These are phyloP conservation scores for Bradysia coprophila DNA, from an alignment of 1,140 invertebrate genomes.

Conservation along the genomic window DNA sequence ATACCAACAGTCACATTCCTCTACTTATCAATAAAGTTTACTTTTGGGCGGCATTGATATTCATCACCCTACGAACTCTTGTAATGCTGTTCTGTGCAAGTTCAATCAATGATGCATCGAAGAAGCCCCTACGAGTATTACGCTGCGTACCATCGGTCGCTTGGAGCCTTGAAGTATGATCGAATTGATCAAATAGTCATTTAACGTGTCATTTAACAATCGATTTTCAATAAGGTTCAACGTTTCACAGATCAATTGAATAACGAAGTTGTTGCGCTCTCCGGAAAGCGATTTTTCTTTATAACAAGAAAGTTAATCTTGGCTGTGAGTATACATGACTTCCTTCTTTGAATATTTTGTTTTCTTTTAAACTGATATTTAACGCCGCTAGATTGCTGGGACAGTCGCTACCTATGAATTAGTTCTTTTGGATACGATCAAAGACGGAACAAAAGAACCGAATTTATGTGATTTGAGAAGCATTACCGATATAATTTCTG, in stretches of 20 bases:
- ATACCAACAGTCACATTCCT: slow-evolving; percentile 17
- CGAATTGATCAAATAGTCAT: background rate
- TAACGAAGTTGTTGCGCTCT: slow-evolving; percentile 34
- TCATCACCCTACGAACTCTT: slow-evolving; percentile 33
- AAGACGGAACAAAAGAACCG: slow-evolving; percentile 4
- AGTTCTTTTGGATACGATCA: slow-evolving; percentile 42
- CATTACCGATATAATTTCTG: no score
- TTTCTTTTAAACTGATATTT: background rate
- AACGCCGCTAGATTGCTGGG: slow-evolving; percentile 19
- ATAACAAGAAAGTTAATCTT: slow-evolving; percentile 41
- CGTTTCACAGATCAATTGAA: slow-evolving; percentile 36
- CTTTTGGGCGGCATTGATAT: slow-evolving; percentile 40
- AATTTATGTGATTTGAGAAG: no score
- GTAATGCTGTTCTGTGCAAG: slow-evolving; percentile 36
- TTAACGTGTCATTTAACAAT: background rate
- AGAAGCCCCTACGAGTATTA: slow-evolving; percentile 28
- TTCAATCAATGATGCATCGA: slow-evolving; percentile 39
- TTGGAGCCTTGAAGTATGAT: slow-evolving; percentile 33
- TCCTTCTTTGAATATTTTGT: no score
- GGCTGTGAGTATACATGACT: no score
- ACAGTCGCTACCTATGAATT: slow-evolving; percentile 52
- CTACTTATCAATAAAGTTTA: slow-evolving; percentile 23
- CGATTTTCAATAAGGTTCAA: slow-evolving; percentile 25
- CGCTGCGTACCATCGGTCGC: slow-evolving; percentile 32
- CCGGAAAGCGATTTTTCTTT: slow-evolving; percentile 40